These are phyloP conservation scores for Papilio demoleus DNA, from an alignment of 2,888 invertebrate genomes.

Conservation along the genomic window DNA sequence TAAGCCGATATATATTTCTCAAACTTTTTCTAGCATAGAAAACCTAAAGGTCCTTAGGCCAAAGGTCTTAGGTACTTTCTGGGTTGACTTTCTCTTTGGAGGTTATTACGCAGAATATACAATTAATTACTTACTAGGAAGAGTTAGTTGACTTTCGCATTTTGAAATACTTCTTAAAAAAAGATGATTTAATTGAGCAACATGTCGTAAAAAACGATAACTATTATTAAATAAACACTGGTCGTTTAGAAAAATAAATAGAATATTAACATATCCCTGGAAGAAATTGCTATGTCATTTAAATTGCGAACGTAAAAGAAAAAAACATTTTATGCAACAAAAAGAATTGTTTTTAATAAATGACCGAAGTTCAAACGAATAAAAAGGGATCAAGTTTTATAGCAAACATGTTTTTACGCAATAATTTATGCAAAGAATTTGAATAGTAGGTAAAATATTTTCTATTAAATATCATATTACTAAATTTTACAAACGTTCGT, in stretches of 20 bases:
- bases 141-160: neutral
- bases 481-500: neutral
- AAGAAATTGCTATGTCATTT: slow-evolving; percentile 5
- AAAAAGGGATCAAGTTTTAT: neutral
- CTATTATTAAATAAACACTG: too few relatives aligned
- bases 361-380: neutral
- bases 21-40: neutral
- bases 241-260: too few relatives aligned
- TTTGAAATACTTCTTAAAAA: neutral
- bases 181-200: neutral
- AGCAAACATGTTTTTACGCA: neutral
- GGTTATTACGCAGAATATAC: neutral
- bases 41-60: neutral
- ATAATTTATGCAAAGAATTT: neutral
- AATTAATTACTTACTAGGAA: neutral
- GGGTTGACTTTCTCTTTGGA: slow-evolving; percentile 1
- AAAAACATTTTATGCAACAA: too few relatives aligned
- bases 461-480: neutral
- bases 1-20: neutral
- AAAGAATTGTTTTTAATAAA: too few relatives aligned
- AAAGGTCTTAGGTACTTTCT: slow-evolving; percentile 7
- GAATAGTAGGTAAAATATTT: neutral
- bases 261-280: too few relatives aligned
- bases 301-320: neutral
- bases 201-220: too few relatives aligned